Evolutionary conservation across 2,113 vertebrate genomes (phyloP).

Genomic region (Hiodon tergisus): DNA sequence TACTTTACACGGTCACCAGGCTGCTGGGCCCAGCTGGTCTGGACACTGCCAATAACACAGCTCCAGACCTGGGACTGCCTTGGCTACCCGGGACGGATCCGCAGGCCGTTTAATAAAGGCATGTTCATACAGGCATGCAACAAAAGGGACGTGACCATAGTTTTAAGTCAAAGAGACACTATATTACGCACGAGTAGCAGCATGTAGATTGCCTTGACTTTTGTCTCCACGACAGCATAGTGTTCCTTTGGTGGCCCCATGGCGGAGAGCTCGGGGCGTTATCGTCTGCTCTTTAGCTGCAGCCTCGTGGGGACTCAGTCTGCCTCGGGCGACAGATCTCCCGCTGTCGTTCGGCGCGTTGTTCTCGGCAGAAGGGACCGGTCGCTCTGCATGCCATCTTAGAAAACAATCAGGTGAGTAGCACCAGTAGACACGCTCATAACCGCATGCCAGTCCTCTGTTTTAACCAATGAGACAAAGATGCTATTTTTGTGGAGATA

Average conservation of each 20-base stretch:
- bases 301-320: too few relatives aligned
- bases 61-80: conserved; percentile 5
- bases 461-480: neutral
- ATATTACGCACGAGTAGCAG: conserved; percentile 6
- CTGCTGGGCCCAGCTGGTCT: neutral
- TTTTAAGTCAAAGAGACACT: conserved; percentile 39
- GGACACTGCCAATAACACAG: neutral
- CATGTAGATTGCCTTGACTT: neutral
- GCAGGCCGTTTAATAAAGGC: conserved; percentile 35
- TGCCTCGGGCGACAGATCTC: neutral
- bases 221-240: neutral
- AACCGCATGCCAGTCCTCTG: neutral
- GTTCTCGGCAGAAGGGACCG: neutral
- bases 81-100: conserved; percentile 33
- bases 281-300: neutral
- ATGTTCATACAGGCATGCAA: conserved; percentile 28
- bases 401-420: neutral
- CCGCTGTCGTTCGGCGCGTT: neutral
- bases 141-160: conserved; percentile 44
- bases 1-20: neutral
- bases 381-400: conserved; percentile 12
- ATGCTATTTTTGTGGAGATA: conserved; percentile 6
- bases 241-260: neutral
- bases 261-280: neutral
- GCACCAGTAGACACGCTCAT: neutral